Conservation (phyloP, 1,140 invertebrate species). For the Eupeodes corollae region DNA sequence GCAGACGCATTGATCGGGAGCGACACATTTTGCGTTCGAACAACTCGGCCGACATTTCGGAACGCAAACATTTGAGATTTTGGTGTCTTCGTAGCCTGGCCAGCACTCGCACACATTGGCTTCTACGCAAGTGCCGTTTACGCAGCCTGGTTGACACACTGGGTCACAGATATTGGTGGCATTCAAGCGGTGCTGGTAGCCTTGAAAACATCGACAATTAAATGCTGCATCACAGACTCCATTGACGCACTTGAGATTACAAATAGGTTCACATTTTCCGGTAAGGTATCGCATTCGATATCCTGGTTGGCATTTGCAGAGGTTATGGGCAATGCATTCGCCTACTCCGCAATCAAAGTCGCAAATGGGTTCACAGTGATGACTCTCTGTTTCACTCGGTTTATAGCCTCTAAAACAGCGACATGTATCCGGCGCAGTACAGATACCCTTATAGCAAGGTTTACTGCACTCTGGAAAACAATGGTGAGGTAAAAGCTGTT, state of each 20-base stretch:
- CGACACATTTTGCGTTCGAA: constrained; percentile 23
- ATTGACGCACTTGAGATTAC: constrained; percentile 31
- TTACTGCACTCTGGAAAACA: constrained; percentile 38
- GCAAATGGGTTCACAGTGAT: constrained; percentile 28
- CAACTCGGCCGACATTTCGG: constrained; percentile 36
- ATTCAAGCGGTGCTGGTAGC: constrained; percentile 15
- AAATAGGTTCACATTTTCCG: constrained; percentile 31
- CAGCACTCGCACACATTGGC: constrained; percentile 33
- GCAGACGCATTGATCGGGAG: constrained; percentile 25
- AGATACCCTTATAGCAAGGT: constrained; percentile 30
- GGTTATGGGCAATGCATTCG: constrained; percentile 23
- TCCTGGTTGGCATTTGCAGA: constrained; percentile 23
- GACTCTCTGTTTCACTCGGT: constrained; percentile 26
- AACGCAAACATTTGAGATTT: constrained; percentile 15
- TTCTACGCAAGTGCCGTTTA: constrained; percentile 40
- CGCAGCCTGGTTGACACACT: constrained; percentile 34
- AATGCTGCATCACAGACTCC: constrained; percentile 21
- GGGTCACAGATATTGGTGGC: constrained; percentile 37
- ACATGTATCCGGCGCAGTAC: constrained; percentile 25
- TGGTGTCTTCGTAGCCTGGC: constrained; percentile 26
- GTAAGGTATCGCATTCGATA: constrained; percentile 28
- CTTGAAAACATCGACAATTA: constrained; percentile 28
- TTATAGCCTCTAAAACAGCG: constrained; percentile 26
- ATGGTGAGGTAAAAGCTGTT: constrained; percentile 20
- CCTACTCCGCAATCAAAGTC: constrained; percentile 19